A percentile compares a stretch with the other conserved stretches of the same genome.
Conservation (phyloP, 1,140 invertebrate species). For the Leptestheria dahalacensis region DNA sequence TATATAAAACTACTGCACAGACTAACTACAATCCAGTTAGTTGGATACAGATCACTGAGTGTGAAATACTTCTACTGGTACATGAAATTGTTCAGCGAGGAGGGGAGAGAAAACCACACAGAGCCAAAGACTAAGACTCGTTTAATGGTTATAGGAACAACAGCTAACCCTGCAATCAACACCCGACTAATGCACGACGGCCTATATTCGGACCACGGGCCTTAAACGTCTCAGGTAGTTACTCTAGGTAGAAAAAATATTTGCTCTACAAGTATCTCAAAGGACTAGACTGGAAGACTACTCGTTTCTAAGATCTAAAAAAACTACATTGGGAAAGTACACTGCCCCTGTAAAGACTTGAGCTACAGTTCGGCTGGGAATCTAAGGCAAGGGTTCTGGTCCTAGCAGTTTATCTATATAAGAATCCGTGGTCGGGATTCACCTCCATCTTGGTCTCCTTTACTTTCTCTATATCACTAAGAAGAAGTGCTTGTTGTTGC, state of each 20-base stretch:
- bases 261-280: not conserved
- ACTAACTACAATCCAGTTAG: not conserved
- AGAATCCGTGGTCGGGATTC: not conserved
- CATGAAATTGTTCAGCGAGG: not conserved
- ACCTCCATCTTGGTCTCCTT: not conserved
- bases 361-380: not conserved
- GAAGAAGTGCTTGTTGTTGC: not conserved
- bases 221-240: not conserved
- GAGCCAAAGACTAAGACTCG: no score
- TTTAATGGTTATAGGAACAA: no score
- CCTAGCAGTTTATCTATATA: not conserved
- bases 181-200: not conserved
- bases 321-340: not conserved
- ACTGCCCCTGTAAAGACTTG: no score
- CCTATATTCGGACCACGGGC: not conserved
- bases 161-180: not conserved
- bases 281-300: not conserved
- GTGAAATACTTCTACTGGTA: not conserved
- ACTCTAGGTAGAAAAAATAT: not conserved
- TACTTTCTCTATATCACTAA: not conserved
- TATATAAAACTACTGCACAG: not conserved
- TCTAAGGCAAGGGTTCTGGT: not conserved
- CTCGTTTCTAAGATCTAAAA: not conserved
- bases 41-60: not conserved
- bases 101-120: not conserved